phyloP scores from a whole-genome alignment of 2,888 invertebrate species.

The Tetragonula carbonaria region DNA sequence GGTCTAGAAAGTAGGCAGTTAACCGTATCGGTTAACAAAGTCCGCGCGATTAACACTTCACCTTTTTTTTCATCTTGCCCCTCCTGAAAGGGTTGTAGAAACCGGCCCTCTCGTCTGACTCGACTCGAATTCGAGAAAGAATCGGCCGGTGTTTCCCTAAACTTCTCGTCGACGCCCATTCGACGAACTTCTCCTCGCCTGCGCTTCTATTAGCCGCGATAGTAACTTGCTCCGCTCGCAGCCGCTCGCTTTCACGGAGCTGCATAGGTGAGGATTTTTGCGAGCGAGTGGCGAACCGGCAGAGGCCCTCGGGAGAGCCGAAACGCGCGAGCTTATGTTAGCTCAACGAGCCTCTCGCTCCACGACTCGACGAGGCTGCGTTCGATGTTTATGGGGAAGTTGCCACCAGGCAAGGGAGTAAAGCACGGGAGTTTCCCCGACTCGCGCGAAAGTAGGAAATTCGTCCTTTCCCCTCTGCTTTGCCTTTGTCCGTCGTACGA shows the following conservation, averaged over 20 bases:
- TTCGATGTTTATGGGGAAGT: constrained; percentile 17
- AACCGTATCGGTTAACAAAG: not conserved
- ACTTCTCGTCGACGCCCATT: constrained; percentile 29
- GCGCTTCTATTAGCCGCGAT: constrained; percentile 16
- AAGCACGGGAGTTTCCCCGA: not conserved
- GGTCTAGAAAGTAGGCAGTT: not conserved
- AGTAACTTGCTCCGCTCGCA: constrained; percentile 12
- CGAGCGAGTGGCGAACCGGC: constrained; percentile 14
- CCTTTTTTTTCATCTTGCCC: not conserved
- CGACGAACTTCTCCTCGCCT: constrained; percentile 51
- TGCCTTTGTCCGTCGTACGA: not conserved
- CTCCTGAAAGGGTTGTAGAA: not conserved
- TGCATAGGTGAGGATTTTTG: constrained; percentile 45
- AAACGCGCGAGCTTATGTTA: constrained; percentile 3
- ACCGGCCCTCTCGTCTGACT: constrained; percentile 25
- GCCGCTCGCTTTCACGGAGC: not conserved
- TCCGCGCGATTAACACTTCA: constrained; percentile 32
- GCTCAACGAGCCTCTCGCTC: constrained; percentile 29
- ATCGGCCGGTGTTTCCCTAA: constrained; percentile 45
- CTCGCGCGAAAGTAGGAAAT: not conserved
- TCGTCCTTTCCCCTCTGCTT: not conserved
- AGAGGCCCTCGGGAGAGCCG: constrained; percentile 4
- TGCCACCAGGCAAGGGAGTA: not conserved
- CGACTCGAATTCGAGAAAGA: constrained; percentile 38
- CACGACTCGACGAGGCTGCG: not conserved